Evolutionary conservation across 2,888 invertebrate species (phyloP), one percentile per base, ranked within the genome.

Genomic region (Meloe dianella): DNA sequence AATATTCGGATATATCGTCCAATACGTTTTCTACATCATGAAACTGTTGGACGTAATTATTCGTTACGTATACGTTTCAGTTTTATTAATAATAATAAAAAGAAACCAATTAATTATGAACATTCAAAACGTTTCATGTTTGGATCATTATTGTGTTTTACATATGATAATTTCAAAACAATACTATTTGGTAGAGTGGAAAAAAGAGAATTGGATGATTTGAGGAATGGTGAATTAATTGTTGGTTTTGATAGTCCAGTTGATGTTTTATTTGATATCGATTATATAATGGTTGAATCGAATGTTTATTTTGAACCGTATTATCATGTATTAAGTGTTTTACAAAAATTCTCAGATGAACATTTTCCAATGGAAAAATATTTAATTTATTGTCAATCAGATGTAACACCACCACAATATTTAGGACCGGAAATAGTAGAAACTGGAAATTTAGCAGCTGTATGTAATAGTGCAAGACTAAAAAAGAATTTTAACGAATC

Each of bases 301-400:
- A 89, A 89, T 61, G 89, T 92, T 0, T 95, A 91, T 81, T 94
- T 94, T 79, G 94, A 94, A 77, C 92, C 94, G 0, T 95, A 94
- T 78, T 86, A 90, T 70, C 89, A 91, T 77, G 92, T 93, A 0
- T 84, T 93, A 62, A 87, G 86, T 72, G 91, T 90, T n/a, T 79
- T 95, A 29, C 88, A 92, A 76, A 82, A 82, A 0, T 86, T 90
- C 61, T 82, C 83, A 51, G 76, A 84, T 24, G 83, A 86, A 7
- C 85, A 86, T 30, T 87, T 93, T 74, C 92, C 93, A 0, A 88
- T 94, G 88, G 84, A 85, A 59, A 86, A 86, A 65, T 92, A 92
- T 77, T 88, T 94, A 66, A 86, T 93, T 0, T 82, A 88, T 71
- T 87, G 87, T 6, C 71, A 81, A 41, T 74, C 72, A 1, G 66